Base-by-base conservation (phyloP, 2,797 vertebrate genomes). In the Pangasius krempfi region DNA sequence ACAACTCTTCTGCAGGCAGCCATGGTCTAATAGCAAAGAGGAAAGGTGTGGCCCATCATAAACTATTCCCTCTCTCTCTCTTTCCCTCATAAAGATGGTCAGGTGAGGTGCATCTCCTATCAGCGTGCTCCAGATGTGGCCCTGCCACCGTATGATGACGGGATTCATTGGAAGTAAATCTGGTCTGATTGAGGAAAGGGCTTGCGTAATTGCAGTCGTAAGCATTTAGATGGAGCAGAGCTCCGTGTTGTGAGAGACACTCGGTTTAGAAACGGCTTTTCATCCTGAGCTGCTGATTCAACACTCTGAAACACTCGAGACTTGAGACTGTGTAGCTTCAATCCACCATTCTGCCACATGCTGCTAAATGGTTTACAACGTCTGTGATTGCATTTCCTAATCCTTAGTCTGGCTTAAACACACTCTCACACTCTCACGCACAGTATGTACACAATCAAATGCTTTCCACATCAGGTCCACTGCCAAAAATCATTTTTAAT, bases 121-220 rank as follows among this genome's bases (percentile, higher is more conserved):
- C 70, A 87, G 60, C 87, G 66, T 70, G 85, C 86, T 87, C 89
- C 88, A 33, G 20, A 86, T 50, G 75, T 86, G n/a, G 79, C 68
- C 50, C 22, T 25, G 85, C 20, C 30, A 25, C 44, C 50, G 47
- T 64, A 64, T 64, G 84, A 88, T 70, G 50, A 25, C 6, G 3
- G 72, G 68, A 86, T 86, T 86, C 86, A 66, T 79, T 86, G 47
- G 73, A 50, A 30, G 70, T 66, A 68, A 75, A 33, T 85, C 76
- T 76, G 22, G 33, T 72, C 82, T 60, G 58, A 60, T 85, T 72
- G 58, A 62, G 64, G 58, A 79, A 70, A 85, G 40, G 62, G 40
- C 27, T 66, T 84, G 52, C 4, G 75, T 79, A 79, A 79, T 78
- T 86, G 86, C 75, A 72, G n/a, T 8, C 44, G 86, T 73, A 54